Evolutionary conservation across 2,888 invertebrate species (phyloP), one percentile per base, ranked within the genome.

Genomic region (Callinectes sapidus): DNA sequence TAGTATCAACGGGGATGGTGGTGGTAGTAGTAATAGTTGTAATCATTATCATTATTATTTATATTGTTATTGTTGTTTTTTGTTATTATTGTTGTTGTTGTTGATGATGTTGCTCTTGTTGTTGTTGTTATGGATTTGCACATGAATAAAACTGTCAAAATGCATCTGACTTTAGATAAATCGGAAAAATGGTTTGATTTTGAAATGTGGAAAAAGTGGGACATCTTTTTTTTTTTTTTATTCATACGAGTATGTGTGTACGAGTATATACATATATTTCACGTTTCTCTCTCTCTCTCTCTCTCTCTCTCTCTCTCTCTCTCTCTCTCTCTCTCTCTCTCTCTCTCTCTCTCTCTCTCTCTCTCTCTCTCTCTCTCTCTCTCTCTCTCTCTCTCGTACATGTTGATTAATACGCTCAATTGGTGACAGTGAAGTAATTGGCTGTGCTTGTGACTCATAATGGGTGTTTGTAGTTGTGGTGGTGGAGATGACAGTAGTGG

Each of bases 281-380:
- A 16, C 35, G 28, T 71, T 28, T 71, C 71, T 71, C 71, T 71
- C 71, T 28, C 28, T 28, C 28, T 28, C 28, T 28, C 28, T 28
- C 71, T 71, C 71, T 71, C 71, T 71, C 71, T 71, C 71, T 71
- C 28, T 28, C 28, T 28, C 28, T 28, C 28, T 35, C 32, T 81
- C 81, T 81, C 81, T 81, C 81, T 81, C 81, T 81, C 81, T 81
- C 81, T 81, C 81, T 81, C 81, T 81, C 81, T 81, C 81, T 81
- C 81, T 81, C 81, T 81, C 81, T 81, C 81, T 81, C 81, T 81
- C 81, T 81, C 81, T 81, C 81, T 81, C 81, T 81, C 81, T 81
- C 81, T 81, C 81, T 81, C 81, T 81, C 81, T 81, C 81, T 81
- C 81, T 81, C 81, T 81, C 81, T 81, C 77, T 81, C 77, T 81